phyloP scores from a whole-genome alignment of 2,113 vertebrate species.

The Oceanodroma tethys region DNA sequence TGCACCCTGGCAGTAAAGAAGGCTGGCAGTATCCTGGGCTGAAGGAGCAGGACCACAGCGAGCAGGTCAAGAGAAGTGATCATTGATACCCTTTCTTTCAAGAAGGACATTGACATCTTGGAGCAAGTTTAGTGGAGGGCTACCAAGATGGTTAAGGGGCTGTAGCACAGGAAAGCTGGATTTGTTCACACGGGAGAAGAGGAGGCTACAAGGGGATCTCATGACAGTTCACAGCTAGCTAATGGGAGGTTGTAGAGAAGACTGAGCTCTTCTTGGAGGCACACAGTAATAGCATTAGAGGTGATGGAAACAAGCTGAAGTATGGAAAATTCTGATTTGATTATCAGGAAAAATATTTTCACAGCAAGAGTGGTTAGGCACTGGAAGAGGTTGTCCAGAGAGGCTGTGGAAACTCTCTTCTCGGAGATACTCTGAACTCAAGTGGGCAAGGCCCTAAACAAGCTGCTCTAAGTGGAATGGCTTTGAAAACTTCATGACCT shows the following conservation, averaged over 20 bases:
- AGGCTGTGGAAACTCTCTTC: not conserved
- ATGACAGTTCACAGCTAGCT: not conserved
- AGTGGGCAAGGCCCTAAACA: not conserved
- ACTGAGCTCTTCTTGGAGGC: not conserved
- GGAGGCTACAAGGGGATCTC: not conserved
- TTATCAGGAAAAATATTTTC: not conserved
- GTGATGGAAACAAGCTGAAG: not conserved
- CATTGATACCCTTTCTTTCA: not conserved
- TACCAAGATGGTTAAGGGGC: not conserved
- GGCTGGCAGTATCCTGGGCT: not conserved
- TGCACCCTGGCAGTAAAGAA: not conserved
- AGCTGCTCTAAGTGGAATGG: not conserved
- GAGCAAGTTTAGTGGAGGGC: not conserved
- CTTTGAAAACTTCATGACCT: not conserved
- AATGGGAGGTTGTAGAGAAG: not conserved
- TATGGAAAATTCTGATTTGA: not conserved
- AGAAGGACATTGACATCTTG: not conserved
- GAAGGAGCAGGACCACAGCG: not conserved
- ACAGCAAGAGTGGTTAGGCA: not conserved
- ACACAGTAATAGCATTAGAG: not conserved
- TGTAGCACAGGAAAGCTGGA: not conserved
- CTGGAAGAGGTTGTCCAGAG: not conserved
- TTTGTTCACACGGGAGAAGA: not conserved
- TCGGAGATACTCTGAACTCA: not conserved
- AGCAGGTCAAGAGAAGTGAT: not conserved